Conservation (phyloP, 1,140 invertebrate genomes). For the Charaxes varanes region DNA sequence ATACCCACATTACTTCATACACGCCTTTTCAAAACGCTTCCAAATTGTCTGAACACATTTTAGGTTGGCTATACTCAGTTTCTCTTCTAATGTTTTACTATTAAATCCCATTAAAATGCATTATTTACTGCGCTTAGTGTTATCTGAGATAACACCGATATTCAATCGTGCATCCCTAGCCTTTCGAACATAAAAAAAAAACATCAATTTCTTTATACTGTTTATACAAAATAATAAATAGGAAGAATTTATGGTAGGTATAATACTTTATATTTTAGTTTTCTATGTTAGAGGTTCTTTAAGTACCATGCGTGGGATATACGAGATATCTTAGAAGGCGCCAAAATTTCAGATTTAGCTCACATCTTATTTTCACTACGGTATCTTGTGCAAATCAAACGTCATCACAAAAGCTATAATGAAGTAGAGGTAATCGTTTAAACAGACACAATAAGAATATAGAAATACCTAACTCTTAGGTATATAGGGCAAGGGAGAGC, state of each 20-base stretch:
- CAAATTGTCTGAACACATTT: no score
- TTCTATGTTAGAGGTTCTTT: background rate
- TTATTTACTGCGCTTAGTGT: background rate
- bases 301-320: slow-evolving; percentile 3
- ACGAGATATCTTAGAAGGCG: slow-evolving; percentile 5
- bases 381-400: slow-evolving; percentile 68
- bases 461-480: slow-evolving; percentile 66
- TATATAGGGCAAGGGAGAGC: slow-evolving; percentile 7
- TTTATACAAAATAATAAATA: no score
- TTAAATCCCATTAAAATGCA: slow-evolving; percentile 3
- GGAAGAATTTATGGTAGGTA: no score
- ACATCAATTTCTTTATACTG: no score
- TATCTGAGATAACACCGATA: slow-evolving; percentile 3
- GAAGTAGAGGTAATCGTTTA: slow-evolving; percentile 67
- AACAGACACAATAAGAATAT: slow-evolving; percentile 69
- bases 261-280: no score
- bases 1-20: no score
- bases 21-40: no score
- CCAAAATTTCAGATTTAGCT: slow-evolving; percentile 46
- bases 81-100: no score
- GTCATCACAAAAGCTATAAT: slow-evolving; percentile 70
- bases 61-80: no score
- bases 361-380: slow-evolving; percentile 54
- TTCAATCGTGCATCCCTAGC: slow-evolving; percentile 7
- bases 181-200: background rate